Evolutionary conservation across 2,113 vertebrate species (phyloP), one percentile per base, ranked within the genome.

Genomic region (Poeciliopsis occidentalis): DNA sequence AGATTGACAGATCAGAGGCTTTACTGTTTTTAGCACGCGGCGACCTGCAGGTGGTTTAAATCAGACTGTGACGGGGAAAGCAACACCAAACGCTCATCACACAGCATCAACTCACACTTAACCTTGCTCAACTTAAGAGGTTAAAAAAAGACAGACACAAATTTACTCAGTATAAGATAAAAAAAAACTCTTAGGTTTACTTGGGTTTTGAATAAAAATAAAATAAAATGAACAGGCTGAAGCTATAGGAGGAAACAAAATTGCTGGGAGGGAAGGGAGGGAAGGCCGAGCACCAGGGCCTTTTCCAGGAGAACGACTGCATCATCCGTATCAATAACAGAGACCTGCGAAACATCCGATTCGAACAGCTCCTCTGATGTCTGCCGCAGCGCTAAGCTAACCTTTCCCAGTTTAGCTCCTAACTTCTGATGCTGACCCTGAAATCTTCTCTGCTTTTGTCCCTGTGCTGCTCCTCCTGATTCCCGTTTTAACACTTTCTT

Each of bases 281-380:
- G 24, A 99, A 99, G 94, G 97, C 97, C 12, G 97, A 99, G 86
- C 97, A 96, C 82, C 97, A 98, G 90, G 93, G 94, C 54, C 96
- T 99, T 80, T 99, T 99, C 93, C 95, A 94, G 83, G 97, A 98
- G 94, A 98, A 98, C 64, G 98, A 99, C 93, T 99, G 98, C 78
- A 98, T 99, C 94, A 92, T 99, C 84, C 94, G 95, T 85, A 99
- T 99, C 94, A 99, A 99, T 29, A 96, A 97, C 22, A 94, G 94
- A 26, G 96, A 99, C 92, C 96, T 99, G 90, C 93, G 97, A 61
- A 98, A 96, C 80, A 96, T 96, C 88, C 96, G 96, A 88, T 99
- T 99, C 76, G 98, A 99, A 94, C 97, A 99, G 41, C 78, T 69
- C 68, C 64, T 60, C 81, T 26, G 44, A 75, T 3, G 32, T 65